Conservation (phyloP, 2,797 vertebrate species). For the Gallinago nigripennis region DNA sequence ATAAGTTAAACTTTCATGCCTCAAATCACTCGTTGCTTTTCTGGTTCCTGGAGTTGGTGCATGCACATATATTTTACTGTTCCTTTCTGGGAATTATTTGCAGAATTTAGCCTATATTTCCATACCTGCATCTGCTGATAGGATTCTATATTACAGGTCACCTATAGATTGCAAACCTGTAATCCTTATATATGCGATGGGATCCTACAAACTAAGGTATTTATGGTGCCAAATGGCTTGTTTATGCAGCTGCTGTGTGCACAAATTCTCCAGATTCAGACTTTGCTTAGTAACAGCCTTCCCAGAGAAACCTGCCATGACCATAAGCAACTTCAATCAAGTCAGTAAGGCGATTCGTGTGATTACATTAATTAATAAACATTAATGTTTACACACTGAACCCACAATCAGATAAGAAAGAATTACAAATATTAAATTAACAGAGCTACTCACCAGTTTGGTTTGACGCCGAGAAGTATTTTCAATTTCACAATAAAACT, state of each 20-base stretch:
- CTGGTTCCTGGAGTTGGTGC: neutral
- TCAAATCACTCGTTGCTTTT: neutral
- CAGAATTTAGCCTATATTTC: neutral
- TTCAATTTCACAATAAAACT: neutral
- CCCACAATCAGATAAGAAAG: neutral
- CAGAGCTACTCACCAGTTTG: neutral
- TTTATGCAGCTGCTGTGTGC: neutral
- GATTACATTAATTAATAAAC: neutral
- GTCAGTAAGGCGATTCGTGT: neutral
- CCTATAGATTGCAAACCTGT: neutral
- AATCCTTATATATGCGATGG: neutral
- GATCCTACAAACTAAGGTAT: neutral
- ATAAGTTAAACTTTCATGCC: neutral
- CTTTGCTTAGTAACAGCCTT: neutral
- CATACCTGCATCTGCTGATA: neutral
- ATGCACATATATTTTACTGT: neutral
- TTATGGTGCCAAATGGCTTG: neutral
- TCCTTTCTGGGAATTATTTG: neutral
- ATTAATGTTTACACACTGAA: neutral
- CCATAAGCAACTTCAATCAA: neutral
- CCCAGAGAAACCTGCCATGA: neutral
- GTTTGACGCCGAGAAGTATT: neutral
- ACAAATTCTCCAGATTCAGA: rapidly evolving
- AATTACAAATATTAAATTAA: neutral
- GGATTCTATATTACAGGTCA: neutral